A percentile compares a stretch with the other conserved stretches of the same genome.
phyloP scores from a whole-genome alignment of 2,113 vertebrate genomes.

The Gobio gobio region DNA sequence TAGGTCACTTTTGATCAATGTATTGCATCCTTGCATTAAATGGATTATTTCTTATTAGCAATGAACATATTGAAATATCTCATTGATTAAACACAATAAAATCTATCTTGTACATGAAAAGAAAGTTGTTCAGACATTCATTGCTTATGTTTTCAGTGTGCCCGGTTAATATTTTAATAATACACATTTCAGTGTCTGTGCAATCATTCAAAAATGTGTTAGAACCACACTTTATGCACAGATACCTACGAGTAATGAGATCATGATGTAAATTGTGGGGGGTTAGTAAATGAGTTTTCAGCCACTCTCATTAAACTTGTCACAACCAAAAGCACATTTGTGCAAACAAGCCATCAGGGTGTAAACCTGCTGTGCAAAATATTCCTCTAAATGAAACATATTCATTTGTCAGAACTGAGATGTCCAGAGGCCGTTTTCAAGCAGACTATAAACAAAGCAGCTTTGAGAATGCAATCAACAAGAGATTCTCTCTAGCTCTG shows the following conservation, averaged over 20 bases:
- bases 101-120: too few species aligned
- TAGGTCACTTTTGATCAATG: too few species aligned
- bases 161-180: not conserved
- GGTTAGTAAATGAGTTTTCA: not conserved
- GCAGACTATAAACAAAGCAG: conserved; percentile 35
- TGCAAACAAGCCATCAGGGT: conserved; percentile 40
- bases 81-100: too few species aligned
- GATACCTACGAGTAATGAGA: not conserved
- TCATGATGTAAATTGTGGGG: not conserved
- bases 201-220: too few species aligned
- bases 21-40: too few species aligned
- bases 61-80: too few species aligned
- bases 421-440: conserved; percentile 32
- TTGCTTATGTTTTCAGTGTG: not conserved
- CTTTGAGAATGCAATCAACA: conserved; percentile 10
- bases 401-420: conserved; percentile 47
- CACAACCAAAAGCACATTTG: conserved; percentile 35
- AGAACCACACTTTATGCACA: not conserved
- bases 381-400: conserved; percentile 31
- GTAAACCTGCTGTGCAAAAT: not conserved
- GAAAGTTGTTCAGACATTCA: not conserved
- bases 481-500: conserved; percentile 13
- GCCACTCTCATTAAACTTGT: conserved; percentile 34
- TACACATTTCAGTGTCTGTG: not conserved
- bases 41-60: too few species aligned